Conservation (phyloP, 1,140 invertebrate species). For the Drosophila obscura region DNA sequence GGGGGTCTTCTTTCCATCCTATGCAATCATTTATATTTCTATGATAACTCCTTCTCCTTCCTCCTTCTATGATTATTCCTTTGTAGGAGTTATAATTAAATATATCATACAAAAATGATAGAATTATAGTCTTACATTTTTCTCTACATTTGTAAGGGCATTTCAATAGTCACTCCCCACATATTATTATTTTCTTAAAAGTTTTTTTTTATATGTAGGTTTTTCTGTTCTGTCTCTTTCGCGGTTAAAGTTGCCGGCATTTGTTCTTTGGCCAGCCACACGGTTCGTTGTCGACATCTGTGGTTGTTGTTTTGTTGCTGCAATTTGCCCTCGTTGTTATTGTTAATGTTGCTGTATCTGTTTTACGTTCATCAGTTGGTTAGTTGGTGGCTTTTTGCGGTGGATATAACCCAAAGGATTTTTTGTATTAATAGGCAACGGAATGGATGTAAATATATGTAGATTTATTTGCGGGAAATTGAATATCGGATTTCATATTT, state of each 20-base stretch:
- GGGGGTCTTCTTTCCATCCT: too few species aligned
- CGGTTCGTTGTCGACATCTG: conserved; percentile 44
- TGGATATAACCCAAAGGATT: conserved; percentile 34
- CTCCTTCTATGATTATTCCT: too few species aligned
- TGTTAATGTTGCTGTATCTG: conserved; percentile 40
- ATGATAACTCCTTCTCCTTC: too few species aligned
- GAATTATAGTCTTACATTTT: too few species aligned
- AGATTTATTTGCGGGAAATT: background rate
- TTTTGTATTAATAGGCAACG: conserved; percentile 23
- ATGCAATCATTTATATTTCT: too few species aligned
- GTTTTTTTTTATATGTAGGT: conserved; percentile 14
- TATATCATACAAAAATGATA: too few species aligned
- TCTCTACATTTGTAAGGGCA: conserved; percentile 5
- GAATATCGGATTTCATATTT: background rate
- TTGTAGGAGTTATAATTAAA: too few species aligned
- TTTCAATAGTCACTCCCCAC: background rate
- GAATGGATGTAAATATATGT: too few species aligned
- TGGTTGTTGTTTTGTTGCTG: conserved; percentile 14
- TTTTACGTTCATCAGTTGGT: conserved; percentile 55
- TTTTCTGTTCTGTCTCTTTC: conserved; percentile 13
- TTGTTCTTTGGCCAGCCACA: conserved; percentile 56
- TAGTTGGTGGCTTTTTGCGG: conserved; percentile 66
- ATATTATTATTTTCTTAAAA: background rate
- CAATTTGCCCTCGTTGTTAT: conserved; percentile 34
- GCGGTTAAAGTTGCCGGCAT: conserved; percentile 77